Percentiles rank a stretch among this genome's conserved stretches.
phyloP scores from a whole-genome alignment of 2,888 invertebrate species.

The Metacarcinus magister region DNA sequence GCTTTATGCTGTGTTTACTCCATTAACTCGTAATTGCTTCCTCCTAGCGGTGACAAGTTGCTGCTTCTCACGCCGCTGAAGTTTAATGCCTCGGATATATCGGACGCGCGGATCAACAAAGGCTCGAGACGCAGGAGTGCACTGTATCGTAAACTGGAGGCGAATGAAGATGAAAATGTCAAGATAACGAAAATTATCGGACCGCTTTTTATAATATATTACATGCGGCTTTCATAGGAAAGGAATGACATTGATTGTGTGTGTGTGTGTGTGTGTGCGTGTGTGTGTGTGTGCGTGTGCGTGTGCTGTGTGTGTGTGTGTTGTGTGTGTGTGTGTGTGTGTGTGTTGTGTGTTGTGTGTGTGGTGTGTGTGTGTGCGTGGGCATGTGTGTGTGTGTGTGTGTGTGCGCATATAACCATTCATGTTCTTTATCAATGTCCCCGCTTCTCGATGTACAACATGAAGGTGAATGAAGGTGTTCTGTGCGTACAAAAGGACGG shows the following conservation, averaged over 20 bases:
- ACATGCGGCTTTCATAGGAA: neutral
- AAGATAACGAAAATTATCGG: neutral
- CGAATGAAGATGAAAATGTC: conserved; percentile 10
- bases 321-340: too few relatives aligned
- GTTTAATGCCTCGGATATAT: neutral
- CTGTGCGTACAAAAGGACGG: too few relatives aligned
- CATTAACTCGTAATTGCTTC: conserved; percentile 42
- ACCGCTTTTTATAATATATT: neutral
- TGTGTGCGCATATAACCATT: neutral
- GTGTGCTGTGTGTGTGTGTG: too few relatives aligned
- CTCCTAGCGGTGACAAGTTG: conserved; percentile 33
- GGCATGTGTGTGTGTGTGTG: neutral
- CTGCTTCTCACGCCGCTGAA: neutral
- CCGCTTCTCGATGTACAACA: too few relatives aligned
- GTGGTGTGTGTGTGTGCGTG: conserved; percentile 39
- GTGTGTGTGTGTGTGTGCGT: neutral
- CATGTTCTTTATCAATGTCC: neutral
- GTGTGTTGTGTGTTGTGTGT: too few relatives aligned
- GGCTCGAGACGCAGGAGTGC: neutral
- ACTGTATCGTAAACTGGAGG: neutral
- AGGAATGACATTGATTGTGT: neutral
- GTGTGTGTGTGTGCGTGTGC: neutral
- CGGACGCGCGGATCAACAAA: neutral
- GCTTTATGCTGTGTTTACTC: conserved; percentile 9
- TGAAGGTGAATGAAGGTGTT: too few relatives aligned